A percentile compares a stretch with the other conserved stretches of the same genome.
These are phyloP conservation scores for Saccopteryx bilineata DNA, from an alignment of 2,113 vertebrate species.

Conservation along the genomic window DNA sequence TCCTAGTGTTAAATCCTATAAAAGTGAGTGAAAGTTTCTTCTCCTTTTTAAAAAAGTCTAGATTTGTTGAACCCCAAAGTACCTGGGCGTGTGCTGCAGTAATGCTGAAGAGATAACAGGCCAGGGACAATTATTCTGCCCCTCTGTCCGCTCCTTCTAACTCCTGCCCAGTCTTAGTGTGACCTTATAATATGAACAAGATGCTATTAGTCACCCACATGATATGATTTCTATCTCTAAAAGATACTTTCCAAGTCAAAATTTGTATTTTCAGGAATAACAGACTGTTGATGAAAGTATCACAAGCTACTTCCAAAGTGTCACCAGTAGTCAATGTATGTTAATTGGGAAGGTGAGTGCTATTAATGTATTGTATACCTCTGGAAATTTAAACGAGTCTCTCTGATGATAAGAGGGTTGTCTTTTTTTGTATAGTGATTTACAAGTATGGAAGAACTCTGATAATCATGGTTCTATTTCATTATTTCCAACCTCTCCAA, in stretches of 20 bases:
- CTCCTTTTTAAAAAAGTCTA: not conserved
- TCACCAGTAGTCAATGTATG: not conserved
- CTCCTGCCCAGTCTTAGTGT: not conserved
- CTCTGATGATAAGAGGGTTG: not conserved
- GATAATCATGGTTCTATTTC: not conserved
- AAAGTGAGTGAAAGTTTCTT: not conserved
- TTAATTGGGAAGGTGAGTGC: not conserved
- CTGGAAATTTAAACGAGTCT: not conserved
- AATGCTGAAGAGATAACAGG: not conserved
- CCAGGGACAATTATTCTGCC: not conserved
- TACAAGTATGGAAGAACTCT: not conserved
- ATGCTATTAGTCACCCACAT: not conserved
- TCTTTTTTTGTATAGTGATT: not conserved
- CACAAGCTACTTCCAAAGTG: not conserved
- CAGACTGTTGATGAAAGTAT: not conserved
- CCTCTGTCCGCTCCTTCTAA: not conserved
- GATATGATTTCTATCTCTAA: not conserved
- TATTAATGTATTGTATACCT: not conserved
- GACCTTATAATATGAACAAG: not conserved
- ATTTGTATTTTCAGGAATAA: not conserved
- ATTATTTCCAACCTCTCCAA: not conserved
- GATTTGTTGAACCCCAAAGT: not conserved
- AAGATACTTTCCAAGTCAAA: constrained; percentile 18
- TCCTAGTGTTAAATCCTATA: not conserved
- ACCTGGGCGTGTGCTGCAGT: not conserved